Base-by-base conservation (phyloP, 2,888 invertebrate species). In the Habrosyne pyritoides region DNA sequence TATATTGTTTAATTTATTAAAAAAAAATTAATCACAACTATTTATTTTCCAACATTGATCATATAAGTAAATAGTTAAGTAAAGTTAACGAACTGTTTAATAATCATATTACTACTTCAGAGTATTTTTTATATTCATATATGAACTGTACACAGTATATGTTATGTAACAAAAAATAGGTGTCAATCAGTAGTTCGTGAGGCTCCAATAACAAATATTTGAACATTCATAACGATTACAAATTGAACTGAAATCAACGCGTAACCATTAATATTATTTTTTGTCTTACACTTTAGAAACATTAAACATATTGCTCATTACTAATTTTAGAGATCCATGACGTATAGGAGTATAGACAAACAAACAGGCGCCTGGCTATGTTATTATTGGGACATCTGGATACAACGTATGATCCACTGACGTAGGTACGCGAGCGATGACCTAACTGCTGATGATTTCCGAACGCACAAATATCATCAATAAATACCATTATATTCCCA, bases 361-460 rank as follows among this genome's bases (percentile, higher is more conserved):
- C 73, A 78, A 67, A 62, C 18, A 42, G 42, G 42, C 14, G 60
- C 53, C 59, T 66, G 54, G 63, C 18, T 42, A 69, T 79, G 77
- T 76, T 77, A 64, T 74, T 71, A 63, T 80, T 77, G 64, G 63
- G 70, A 75, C 88, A 89, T 89, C 87, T 89, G 89, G 83, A 71
- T 60, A 57, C 58, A 18, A 5, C 2, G 42, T 42, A 42, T 8
- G 55, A 54, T 28, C 42, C 30, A 30, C 57, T 80, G 77, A 83
- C 84, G 81, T n/a, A n/a, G n/a, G n/a, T 66, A 65, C 60, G 53
- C 63, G 61, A 57, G 52, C 59, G 70, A 66, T 74, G 71, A 79
- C 63, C 73, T 77, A 67, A 67, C 59, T 49, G 47, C 10, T 14
- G 10, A 50, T 28, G 30, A 28, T 55, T 47, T 42, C 42, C 21